These are phyloP conservation scores for Odiellus spinosus DNA, from an alignment of 2,888 invertebrate species.

Conservation along the genomic window DNA sequence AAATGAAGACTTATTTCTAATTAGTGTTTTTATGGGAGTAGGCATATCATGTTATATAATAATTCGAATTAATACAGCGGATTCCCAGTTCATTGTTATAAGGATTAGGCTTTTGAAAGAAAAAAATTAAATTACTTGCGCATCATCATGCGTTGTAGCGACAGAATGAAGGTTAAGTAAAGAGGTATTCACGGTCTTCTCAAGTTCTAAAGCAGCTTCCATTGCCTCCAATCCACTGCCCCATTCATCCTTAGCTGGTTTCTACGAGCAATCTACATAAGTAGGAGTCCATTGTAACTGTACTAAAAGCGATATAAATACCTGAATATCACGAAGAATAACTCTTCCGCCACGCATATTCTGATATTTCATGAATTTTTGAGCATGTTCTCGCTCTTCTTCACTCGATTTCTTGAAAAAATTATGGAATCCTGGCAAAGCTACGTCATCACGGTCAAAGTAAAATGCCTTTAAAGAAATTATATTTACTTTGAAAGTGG, in stretches of 20 bases:
- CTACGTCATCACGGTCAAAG: conserved; percentile 67
- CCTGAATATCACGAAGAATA: conserved; percentile 41
- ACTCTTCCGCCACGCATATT: conserved; percentile 41
- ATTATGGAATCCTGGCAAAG: conserved; percentile 47
- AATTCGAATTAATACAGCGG: too few relatives aligned
- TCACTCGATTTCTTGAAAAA: conserved; percentile 56
- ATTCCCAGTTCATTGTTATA: too few relatives aligned
- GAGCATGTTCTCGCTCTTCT: conserved; percentile 66
- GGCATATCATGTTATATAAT: too few relatives aligned
- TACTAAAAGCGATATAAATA: neutral
- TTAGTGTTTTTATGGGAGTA: too few relatives aligned
- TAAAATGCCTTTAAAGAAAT: too few relatives aligned
- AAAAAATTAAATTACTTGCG: conserved; percentile 42
- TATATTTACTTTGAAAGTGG: too few relatives aligned
- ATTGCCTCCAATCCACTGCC: conserved; percentile 51
- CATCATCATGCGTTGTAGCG: conserved; percentile 47
- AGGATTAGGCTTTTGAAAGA: too few relatives aligned
- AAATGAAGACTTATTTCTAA: too few relatives aligned
- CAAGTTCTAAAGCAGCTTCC: conserved; percentile 52
- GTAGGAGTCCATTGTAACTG: neutral
- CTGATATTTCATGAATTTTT: conserved; percentile 50
- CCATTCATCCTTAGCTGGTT: conserved; percentile 48
- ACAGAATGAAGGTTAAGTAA: conserved; percentile 48
- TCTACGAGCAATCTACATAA: too few relatives aligned
- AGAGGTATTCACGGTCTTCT: conserved; percentile 57